Percentiles rank a stretch among this genome's conserved stretches.
Conservation (phyloP, 1,140 invertebrate genomes). For the Hesperophylax magnus region DNA sequence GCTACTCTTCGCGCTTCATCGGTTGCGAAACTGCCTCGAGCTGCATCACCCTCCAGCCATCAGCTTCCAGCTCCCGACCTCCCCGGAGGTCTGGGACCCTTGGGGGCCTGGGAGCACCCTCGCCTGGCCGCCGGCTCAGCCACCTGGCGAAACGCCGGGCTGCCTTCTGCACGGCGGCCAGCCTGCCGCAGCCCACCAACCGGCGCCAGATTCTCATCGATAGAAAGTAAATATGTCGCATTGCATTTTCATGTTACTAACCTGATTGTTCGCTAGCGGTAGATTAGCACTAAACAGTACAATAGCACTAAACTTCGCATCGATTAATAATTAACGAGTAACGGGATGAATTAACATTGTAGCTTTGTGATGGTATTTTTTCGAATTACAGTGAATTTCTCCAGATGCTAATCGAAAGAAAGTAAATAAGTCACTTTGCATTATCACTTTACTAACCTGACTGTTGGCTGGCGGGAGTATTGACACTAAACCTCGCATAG, state of each 20-base stretch:
- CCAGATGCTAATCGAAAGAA: no score
- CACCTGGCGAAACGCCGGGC: slow-evolving; percentile 76
- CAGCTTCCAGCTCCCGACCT: slow-evolving; percentile 47
- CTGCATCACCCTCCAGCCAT: slow-evolving; percentile 73
- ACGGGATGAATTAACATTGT: no score
- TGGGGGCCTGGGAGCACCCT: slow-evolving; percentile 70
- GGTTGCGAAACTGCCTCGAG: slow-evolving; percentile 75
- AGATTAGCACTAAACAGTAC: no score
- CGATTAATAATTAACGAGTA: no score
- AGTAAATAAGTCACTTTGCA: no score
- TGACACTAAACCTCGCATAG: no score
- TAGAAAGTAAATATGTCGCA: slow-evolving; percentile 65
- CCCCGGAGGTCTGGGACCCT: neutral
- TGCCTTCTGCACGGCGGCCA: slow-evolving; percentile 75
- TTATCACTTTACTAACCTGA: no score
- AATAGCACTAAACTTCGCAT: no score
- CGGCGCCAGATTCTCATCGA: slow-evolving; percentile 69
- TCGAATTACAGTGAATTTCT: no score
- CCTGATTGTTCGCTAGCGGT: no score
- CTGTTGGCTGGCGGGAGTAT: no score
- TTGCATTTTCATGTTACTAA: neutral
- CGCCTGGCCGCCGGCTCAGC: slow-evolving; percentile 77
- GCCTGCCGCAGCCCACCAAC: slow-evolving; percentile 60
- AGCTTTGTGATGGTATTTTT: no score
- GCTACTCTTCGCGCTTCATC: slow-evolving; percentile 75